phyloP scores from a whole-genome alignment of 2,888 invertebrate species.

The Caenorhabditis doughertyi region DNA sequence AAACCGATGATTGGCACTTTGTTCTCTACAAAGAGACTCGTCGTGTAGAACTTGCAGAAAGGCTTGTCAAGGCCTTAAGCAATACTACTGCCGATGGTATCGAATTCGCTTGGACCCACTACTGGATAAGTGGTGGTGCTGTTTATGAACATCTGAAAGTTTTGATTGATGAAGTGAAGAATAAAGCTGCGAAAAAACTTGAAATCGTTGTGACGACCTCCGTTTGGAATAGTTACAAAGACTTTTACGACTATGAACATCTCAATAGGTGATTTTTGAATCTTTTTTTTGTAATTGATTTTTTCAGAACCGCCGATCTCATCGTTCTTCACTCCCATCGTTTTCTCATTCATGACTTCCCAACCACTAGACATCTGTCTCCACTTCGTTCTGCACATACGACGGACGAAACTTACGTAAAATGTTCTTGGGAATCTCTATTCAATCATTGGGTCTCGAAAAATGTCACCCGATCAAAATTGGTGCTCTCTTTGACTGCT shows the following conservation, averaged over 20 bases:
- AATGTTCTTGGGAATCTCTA: constrained; percentile 32
- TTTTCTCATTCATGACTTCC: constrained; percentile 50
- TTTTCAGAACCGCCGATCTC: constrained; percentile 56
- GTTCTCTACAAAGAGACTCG: constrained; percentile 42
- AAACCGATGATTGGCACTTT: constrained; percentile 35
- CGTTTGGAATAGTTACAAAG: constrained; percentile 26
- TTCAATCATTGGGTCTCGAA: constrained; percentile 28
- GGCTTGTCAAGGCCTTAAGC: constrained; percentile 15
- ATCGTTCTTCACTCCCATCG: constrained; percentile 66
- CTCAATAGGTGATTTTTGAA: constrained; percentile 45
- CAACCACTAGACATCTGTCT: constrained; percentile 60
- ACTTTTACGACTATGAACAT: constrained; percentile 52
- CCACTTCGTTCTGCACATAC: constrained; percentile 40
- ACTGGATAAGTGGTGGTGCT: constrained; percentile 45
- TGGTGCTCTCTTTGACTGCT: constrained; percentile 54
- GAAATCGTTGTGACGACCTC: constrained; percentile 36
- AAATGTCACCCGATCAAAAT: constrained; percentile 11
- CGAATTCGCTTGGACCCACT: constrained; percentile 65
- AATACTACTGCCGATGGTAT: constrained; percentile 51
- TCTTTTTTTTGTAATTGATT: neutral
- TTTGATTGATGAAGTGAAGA: constrained; percentile 50
- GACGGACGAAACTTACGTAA: constrained; percentile 31
- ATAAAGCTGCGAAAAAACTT: neutral
- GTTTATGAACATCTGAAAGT: constrained; percentile 56
- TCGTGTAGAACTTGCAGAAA: constrained; percentile 39